phyloP scores from a whole-genome alignment of 2,113 vertebrate genomes.

The Atrichornis clamosus region DNA sequence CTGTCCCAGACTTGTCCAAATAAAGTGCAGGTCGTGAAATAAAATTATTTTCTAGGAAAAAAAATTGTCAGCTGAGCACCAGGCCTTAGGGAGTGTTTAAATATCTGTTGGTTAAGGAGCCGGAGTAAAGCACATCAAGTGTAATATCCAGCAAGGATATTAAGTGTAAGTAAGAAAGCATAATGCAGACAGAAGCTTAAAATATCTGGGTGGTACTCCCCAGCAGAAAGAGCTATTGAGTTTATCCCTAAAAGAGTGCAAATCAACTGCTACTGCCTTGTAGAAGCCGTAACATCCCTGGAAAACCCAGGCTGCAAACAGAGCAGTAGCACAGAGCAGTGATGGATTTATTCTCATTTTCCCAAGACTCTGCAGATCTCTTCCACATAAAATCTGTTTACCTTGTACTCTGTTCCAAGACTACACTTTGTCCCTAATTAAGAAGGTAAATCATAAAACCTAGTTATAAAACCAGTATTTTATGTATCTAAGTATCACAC shows the following conservation, averaged over 20 bases:
- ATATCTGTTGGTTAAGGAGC: neutral
- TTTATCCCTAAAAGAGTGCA: neutral
- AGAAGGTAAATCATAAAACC: constrained; percentile 39
- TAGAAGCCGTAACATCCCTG: fast-evolving
- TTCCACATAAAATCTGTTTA: neutral
- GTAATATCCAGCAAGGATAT: neutral
- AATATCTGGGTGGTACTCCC: neutral
- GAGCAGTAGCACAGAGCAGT: neutral
- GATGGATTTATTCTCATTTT: neutral
- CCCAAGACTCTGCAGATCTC: neutral
- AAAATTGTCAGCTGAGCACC: neutral
- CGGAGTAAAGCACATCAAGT: neutral
- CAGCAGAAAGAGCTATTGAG: neutral
- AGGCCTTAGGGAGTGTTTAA: neutral
- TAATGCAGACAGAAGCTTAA: neutral
- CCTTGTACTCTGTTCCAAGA: neutral
- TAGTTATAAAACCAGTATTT: constrained; percentile 30
- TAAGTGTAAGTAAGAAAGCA: neutral
- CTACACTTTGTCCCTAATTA: constrained; percentile 1
- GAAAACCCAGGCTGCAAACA: neutral
- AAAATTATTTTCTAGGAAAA: neutral
- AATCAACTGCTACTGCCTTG: fast-evolving
- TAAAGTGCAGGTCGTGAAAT: neutral
- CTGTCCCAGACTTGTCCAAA: neutral
- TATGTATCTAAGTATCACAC: neutral